A percentile compares a stretch with the other conserved stretches of the same genome.
Evolutionary conservation across 2,888 invertebrate species (phyloP).

Genomic region (Hirtodrosophila histrioides): DNA sequence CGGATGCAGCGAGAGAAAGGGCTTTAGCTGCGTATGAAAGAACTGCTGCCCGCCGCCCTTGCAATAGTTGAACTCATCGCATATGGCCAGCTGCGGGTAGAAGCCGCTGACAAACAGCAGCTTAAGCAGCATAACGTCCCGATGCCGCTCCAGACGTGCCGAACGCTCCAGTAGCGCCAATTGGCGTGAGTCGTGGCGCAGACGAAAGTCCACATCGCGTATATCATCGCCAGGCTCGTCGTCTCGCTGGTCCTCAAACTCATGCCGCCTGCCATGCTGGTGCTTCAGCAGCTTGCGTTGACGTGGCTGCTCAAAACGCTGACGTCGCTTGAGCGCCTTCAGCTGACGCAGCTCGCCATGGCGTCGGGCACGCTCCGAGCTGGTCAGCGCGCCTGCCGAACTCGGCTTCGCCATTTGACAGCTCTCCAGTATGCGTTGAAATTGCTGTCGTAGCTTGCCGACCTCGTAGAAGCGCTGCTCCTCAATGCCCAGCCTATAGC

Average conservation of each 20-base stretch:
- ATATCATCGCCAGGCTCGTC: conserved; percentile 86
- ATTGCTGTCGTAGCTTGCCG: conserved; percentile 95
- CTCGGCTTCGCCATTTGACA: conserved; percentile 85
- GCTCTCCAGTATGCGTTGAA: conserved; percentile 91
- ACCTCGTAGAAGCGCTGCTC: conserved; percentile 99
- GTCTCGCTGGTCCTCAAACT: conserved; percentile 81
- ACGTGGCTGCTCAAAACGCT: conserved; percentile 89
- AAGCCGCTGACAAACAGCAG: conserved; percentile 95
- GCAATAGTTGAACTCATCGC: conserved; percentile 96
- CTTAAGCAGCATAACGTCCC: conserved; percentile 89
- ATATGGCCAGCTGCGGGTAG: conserved; percentile 97
- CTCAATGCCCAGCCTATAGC: conserved; percentile 94
- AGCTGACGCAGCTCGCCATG: conserved; percentile 96
- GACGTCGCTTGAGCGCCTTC: conserved; percentile 91
- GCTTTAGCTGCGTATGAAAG: conserved; percentile 94
- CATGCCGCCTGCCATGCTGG: conserved; percentile 83
- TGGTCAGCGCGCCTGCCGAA: conserved; percentile 86
- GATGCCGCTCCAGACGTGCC: conserved; percentile 87
- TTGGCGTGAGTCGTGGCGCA: conserved; percentile 90
- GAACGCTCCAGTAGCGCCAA: conserved; percentile 89
- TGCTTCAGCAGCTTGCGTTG: conserved; percentile 86
- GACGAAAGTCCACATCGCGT: conserved; percentile 93
- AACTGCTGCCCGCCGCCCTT: conserved; percentile 92
- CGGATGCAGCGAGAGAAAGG: conserved; percentile 95
- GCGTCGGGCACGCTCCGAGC: conserved; percentile 91